Percentiles rank a stretch among this genome's conserved stretches.
These are phyloP conservation scores for Lomographa bimaculata DNA, from an alignment of 2,888 invertebrate species.

Conservation along the genomic window DNA sequence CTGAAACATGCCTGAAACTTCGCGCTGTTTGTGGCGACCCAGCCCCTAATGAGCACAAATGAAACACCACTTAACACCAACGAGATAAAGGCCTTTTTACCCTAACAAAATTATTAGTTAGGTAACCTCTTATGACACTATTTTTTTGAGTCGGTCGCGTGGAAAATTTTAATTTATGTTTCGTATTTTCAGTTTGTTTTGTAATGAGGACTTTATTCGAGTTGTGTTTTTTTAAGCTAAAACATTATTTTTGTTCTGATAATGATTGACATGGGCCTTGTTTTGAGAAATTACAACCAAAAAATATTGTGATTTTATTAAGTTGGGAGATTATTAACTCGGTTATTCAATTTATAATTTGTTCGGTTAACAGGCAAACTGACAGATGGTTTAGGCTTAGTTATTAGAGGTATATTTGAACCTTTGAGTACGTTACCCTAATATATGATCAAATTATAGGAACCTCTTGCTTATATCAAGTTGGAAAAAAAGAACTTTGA, in stretches of 20 bases:
- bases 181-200: conserved; percentile 8
- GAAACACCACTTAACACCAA: conserved; percentile 20
- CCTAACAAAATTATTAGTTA: conserved; percentile 12
- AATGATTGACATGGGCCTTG: too few relatives aligned
- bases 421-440: too few relatives aligned
- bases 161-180: conserved; percentile 26
- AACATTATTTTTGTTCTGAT: too few relatives aligned
- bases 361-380: too few relatives aligned
- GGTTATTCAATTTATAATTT: too few relatives aligned
- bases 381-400: too few relatives aligned
- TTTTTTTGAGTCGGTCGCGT: conserved; percentile 17
- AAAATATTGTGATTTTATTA: too few relatives aligned
- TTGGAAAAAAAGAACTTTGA: too few relatives aligned
- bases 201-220: conserved; percentile 9
- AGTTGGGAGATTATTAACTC: too few relatives aligned
- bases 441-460: too few relatives aligned
- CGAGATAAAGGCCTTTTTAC: conserved; percentile 19
- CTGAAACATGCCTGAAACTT: conserved; percentile 22
- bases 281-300: conserved; percentile 3
- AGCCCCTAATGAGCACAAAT: conserved; percentile 16
- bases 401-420: too few relatives aligned
- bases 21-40: conserved; percentile 22
- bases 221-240: conserved; percentile 4
- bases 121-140: conserved; percentile 15
- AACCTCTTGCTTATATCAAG: too few relatives aligned